These are phyloP conservation scores for Bufo gargarizans DNA, from an alignment of 2,113 vertebrate species.

Conservation along the genomic window DNA sequence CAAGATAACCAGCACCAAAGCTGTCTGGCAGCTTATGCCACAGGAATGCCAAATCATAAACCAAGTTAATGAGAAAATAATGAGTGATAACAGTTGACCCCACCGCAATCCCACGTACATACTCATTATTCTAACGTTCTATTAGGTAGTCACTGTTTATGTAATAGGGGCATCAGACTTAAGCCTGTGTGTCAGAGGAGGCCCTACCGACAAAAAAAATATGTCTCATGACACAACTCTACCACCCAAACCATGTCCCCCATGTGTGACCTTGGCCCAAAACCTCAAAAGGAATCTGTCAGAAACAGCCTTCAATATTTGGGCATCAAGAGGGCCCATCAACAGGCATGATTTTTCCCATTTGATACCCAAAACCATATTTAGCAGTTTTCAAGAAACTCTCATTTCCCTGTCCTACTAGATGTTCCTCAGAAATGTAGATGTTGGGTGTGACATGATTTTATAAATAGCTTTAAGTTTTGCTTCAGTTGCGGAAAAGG, in stretches of 20 bases:
- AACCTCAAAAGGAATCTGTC: not conserved
- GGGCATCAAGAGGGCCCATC: not conserved
- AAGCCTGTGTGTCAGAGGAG: too few relatives aligned
- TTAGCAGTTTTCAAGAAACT: not conserved
- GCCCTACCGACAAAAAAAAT: too few relatives aligned
- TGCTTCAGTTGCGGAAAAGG: constrained; percentile 24
- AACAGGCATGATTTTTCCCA: not conserved
- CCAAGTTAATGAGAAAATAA: too few relatives aligned
- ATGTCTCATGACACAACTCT: not conserved
- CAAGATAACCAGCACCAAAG: not conserved
- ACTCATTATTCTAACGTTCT: too few relatives aligned
- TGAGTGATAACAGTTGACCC: too few relatives aligned
- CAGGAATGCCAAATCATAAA: too few relatives aligned
- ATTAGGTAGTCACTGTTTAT: too few relatives aligned
- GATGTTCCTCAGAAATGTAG: not conserved
- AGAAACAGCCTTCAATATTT: not conserved
- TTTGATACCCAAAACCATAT: not conserved
- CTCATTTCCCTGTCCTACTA: not conserved
- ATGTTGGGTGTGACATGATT: not conserved
- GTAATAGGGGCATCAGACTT: too few relatives aligned
- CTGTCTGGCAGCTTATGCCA: not conserved
- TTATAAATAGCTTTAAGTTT: constrained; percentile 17
- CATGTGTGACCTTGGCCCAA: not conserved
- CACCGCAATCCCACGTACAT: too few relatives aligned
- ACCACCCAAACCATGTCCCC: not conserved